Percentiles rank a stretch among this genome's conserved stretches.
Conservation (phyloP, 2,113 vertebrate species). For the Hippocampus barbouri region DNA sequence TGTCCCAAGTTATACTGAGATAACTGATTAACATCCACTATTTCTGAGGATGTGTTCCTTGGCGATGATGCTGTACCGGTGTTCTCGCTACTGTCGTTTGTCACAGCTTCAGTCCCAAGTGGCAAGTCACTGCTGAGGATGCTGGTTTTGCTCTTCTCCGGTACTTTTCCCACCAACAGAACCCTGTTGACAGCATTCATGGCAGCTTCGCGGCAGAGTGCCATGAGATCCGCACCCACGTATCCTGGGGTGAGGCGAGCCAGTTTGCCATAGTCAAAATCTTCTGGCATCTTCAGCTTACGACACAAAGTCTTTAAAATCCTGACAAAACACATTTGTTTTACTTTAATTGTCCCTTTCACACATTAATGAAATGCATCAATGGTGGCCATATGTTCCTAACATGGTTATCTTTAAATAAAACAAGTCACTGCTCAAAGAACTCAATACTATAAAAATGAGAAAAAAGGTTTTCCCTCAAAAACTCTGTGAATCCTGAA, state of each 20-base stretch:
- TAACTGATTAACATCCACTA: background rate
- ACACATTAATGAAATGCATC: background rate
- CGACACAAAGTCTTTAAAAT: constrained; percentile 90
- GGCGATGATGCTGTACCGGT: background rate
- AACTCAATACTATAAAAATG: too few species aligned
- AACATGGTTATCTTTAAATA: background rate
- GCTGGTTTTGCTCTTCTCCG: background rate
- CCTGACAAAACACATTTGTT: constrained; percentile 58
- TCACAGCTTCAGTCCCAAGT: constrained; percentile 4
- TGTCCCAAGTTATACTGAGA: constrained; percentile 1
- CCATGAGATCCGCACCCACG: constrained; percentile 93
- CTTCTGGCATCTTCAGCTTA: constrained; percentile 79
- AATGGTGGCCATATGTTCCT: background rate
- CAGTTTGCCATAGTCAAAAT: constrained; percentile 77
- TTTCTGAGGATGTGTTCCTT: background rate
- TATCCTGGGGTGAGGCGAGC: constrained; percentile 89
- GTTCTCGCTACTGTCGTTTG: background rate
- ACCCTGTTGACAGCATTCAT: constrained; percentile 81
- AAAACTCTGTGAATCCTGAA: too few species aligned
- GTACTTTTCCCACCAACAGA: constrained; percentile 58
- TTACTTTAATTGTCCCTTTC: background rate
- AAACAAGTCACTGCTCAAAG: background rate
- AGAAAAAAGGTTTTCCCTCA: too few species aligned
- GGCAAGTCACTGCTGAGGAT: background rate
- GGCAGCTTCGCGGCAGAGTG: constrained; percentile 89